These are phyloP conservation scores for Pandion haliaetus DNA, from an alignment of 2,113 vertebrate genomes.

Conservation along the genomic window DNA sequence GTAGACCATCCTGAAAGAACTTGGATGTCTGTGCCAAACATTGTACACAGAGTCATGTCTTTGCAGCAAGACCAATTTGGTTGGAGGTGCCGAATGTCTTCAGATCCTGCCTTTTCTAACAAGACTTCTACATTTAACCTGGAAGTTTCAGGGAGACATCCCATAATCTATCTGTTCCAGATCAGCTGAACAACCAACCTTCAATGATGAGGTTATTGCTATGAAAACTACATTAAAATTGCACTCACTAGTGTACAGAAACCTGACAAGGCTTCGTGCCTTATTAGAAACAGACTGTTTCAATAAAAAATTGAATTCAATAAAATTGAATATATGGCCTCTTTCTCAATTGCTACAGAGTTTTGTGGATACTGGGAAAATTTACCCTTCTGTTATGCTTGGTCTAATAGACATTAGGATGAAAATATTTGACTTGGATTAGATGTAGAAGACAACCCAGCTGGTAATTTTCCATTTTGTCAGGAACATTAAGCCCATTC, in stretches of 20 bases:
- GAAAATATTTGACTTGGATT: background rate
- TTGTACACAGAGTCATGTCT: background rate
- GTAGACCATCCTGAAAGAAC: background rate
- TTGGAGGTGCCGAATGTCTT: background rate
- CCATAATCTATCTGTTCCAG: background rate
- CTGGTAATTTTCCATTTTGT: background rate
- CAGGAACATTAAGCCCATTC: background rate
- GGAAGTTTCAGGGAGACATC: background rate
- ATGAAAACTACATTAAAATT: background rate
- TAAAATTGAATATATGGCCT: background rate
- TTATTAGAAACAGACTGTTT: background rate
- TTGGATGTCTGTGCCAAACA: too few species aligned
- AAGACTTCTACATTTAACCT: background rate
- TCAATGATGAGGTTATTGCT: background rate
- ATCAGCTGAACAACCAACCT: background rate
- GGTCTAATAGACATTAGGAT: background rate
- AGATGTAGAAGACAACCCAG: background rate
- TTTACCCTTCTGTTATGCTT: background rate
- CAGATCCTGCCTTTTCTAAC: background rate
- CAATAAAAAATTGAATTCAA: background rate
- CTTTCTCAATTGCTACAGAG: background rate
- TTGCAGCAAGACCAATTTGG: background rate
- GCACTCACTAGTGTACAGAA: background rate
- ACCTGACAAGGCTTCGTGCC: background rate
- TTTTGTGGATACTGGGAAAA: background rate